Evolutionary conservation across 2,888 invertebrate genomes (phyloP), one percentile per base, ranked within the genome.

Genomic region (Lasioglossum pauxillum): DNA sequence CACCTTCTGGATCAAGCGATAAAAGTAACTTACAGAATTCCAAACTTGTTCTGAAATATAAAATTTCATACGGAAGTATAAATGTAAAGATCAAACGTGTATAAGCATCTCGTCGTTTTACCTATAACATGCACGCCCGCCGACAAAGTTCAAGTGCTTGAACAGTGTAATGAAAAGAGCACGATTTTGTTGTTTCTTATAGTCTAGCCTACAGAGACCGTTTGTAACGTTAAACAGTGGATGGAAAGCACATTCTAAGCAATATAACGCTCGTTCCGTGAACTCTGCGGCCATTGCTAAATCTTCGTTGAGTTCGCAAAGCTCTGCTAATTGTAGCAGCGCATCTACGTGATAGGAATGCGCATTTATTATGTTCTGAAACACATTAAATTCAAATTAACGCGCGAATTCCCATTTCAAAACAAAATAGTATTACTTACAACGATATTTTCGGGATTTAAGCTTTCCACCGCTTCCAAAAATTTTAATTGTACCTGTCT

Each of bases 1-100:
- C 98, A 19, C 96, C 96, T 23, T 97, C 97, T 0, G 98, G 97
- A 94, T 98, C 97, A 76, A 98, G 95, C 23, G 97, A 97, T 80
- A 98, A 95, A n/a, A 98, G 95, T 72, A 98, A 95, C 95, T 98
- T 98, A 94, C 98, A 97, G 90, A 98, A 96, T 95, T 99, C 98
- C 89, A 98, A 96, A n/a, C 98, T 97, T 2, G 98, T 98, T 87
- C 98, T 96, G 75, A 72, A 86, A 83, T 78, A 64, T 41, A 38
- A 74, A 64, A 16, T 72, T 44, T 75, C 10, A 12, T 53, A 41
- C 35, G 23, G 16, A 64, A 19, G 3, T 23, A 31, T 80, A 35
- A 49, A 72, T n/a, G 31, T 8, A 75, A 41, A 41, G n/a, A 60
- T 41, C n/a, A 16, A 41, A 23, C 16, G n/a, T n/a, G 2, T 16